These are phyloP conservation scores for Anableps anableps DNA, from an alignment of 2,797 vertebrate genomes.

Conservation along the genomic window DNA sequence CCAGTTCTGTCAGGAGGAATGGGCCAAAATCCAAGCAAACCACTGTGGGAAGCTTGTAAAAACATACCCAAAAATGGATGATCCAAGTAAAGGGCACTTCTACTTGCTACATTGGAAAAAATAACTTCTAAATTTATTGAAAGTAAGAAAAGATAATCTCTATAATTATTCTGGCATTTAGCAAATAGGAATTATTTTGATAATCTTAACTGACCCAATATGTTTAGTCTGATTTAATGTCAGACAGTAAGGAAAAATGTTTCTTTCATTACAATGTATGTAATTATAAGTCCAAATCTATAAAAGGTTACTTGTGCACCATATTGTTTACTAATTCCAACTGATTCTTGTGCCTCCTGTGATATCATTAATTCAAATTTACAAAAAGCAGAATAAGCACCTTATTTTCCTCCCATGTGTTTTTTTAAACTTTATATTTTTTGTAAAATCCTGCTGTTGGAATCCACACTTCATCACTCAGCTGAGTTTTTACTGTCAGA, in stretches of 20 bases:
- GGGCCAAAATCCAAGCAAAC: neutral
- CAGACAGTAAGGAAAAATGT: neutral
- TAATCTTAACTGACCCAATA: neutral
- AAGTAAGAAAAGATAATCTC: neutral
- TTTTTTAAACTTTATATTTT: neutral
- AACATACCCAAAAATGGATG: neutral
- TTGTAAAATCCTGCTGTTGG: neutral
- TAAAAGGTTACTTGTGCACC: neutral
- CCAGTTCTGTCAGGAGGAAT: neutral
- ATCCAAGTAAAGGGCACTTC: neutral
- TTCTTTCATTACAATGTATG: neutral
- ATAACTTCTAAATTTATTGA: neutral
- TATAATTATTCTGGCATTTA: neutral
- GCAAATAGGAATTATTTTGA: neutral
- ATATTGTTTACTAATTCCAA: neutral
- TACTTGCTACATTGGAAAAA: neutral
- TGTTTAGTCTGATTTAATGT: neutral
- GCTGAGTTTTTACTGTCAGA: neutral
- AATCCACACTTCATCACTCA: neutral
- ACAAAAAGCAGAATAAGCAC: neutral
- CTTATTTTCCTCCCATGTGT: neutral
- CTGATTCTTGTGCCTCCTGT: neutral
- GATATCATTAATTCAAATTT: neutral
- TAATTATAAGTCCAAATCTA: neutral
- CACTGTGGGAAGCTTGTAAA: neutral